These are phyloP conservation scores for Cheiracanthium punctorium DNA, from an alignment of 2,888 invertebrate genomes.

Conservation along the genomic window DNA sequence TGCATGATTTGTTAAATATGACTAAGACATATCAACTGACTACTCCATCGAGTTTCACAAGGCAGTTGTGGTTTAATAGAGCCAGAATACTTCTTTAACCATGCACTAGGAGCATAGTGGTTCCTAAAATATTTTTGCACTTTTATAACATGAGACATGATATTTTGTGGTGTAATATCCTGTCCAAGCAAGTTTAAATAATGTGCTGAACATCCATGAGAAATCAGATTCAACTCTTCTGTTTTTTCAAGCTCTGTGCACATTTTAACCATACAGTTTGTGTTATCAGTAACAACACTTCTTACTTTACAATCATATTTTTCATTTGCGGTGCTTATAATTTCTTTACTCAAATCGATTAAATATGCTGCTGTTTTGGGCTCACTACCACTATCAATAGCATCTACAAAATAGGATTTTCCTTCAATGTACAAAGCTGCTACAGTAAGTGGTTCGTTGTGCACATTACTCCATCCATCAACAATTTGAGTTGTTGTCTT, in stretches of 20 bases:
- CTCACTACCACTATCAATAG: background rate
- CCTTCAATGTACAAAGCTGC: background rate
- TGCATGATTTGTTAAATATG: background rate
- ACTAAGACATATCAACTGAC: constrained; percentile 8
- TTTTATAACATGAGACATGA: constrained; percentile 8
- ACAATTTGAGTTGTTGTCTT: background rate
- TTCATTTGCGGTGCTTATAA: background rate
- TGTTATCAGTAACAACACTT: background rate
- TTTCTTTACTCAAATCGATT: background rate
- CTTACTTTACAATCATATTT: background rate
- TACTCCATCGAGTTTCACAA: background rate
- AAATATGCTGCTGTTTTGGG: background rate
- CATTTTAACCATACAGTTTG: constrained; percentile 34
- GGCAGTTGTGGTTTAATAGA: constrained; percentile 22
- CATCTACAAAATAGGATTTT: background rate
- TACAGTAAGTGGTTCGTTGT: constrained; percentile 16
- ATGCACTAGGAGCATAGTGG: background rate
- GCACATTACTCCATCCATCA: constrained; percentile 16
- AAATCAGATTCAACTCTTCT: constrained; percentile 18
- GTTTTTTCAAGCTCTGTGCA: constrained; percentile 18
- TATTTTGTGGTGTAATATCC: constrained; percentile 14
- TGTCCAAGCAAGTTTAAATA: constrained; percentile 5
- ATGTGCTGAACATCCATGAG: constrained; percentile 24
- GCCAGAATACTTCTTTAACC: constrained; percentile 2
- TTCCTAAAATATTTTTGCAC: constrained; percentile 9